Evolutionary conservation across 2,113 vertebrate species (phyloP).

Genomic region (Junco hyemalis): DNA sequence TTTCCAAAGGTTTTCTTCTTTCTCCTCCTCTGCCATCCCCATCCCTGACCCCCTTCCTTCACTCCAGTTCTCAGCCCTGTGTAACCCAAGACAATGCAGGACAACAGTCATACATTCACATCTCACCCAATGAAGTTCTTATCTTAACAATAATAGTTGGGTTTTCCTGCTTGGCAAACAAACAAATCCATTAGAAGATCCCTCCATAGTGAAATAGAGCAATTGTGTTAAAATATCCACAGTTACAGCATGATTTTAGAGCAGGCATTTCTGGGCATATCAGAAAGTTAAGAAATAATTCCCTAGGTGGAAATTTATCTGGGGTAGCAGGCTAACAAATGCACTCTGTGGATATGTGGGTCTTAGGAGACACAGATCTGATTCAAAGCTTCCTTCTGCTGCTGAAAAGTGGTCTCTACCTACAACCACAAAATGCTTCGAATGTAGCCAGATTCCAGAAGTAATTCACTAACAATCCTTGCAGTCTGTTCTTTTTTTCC

Average conservation of each 20-base stretch:
- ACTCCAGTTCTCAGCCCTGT: not conserved
- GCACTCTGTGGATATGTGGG: not conserved
- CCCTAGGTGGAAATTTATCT: not conserved
- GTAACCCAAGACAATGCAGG: not conserved
- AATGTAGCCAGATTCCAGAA: not conserved
- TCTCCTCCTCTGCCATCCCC: not conserved
- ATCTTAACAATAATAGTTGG: not conserved
- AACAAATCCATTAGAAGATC: not conserved
- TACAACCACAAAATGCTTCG: not conserved
- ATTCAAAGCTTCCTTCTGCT: not conserved
- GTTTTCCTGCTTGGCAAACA: not conserved
- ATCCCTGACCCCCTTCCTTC: fast-evolving
- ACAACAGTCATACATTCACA: no score
- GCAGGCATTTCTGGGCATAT: not conserved
- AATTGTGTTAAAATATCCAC: not conserved
- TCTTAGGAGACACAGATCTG: not conserved
- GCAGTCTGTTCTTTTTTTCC: fast-evolving
- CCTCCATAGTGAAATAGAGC: not conserved
- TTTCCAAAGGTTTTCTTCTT: not conserved
- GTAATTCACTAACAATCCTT: not conserved
- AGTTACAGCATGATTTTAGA: not conserved
- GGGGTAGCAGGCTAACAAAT: not conserved
- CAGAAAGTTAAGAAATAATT: not conserved
- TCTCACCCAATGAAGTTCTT: not conserved
- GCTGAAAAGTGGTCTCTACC: not conserved